These are phyloP conservation scores for Probaryconus sp. DNA, from an alignment of 1,140 invertebrate species.

Conservation along the genomic window DNA sequence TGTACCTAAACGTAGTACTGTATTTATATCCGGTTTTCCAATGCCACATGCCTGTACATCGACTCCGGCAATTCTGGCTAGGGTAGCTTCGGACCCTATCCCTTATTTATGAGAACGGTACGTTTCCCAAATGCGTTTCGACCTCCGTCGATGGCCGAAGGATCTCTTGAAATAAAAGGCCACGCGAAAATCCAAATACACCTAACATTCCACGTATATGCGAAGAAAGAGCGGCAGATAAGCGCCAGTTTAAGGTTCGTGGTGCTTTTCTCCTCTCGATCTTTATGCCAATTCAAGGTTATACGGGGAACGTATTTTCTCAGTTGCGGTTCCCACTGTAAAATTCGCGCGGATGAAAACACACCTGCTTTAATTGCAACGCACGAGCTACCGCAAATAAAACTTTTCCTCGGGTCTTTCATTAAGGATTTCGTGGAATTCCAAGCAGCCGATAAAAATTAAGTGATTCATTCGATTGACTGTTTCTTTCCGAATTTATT, in stretches of 20 bases:
- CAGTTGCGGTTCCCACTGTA: slow-evolving; percentile 35
- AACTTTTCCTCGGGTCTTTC: slow-evolving; percentile 8
- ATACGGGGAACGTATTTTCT: slow-evolving; percentile 35
- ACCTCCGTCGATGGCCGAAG: slow-evolving; percentile 49
- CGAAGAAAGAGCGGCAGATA: slow-evolving; percentile 43
- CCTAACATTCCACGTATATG: slow-evolving; percentile 33
- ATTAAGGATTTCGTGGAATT: no score
- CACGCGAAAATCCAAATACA: slow-evolving; percentile 49
- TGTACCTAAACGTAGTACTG: slow-evolving; percentile 57
- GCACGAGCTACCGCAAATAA: slow-evolving; percentile 17
- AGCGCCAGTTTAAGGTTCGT: slow-evolving; percentile 54
- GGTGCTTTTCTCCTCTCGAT: slow-evolving; percentile 17
- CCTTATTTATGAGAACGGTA: slow-evolving; percentile 59
- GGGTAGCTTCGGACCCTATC: slow-evolving; percentile 58
- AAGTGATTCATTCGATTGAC: no score
- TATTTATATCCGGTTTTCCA: slow-evolving; percentile 62
- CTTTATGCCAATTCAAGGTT: slow-evolving; percentile 37
- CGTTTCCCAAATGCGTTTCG: slow-evolving; percentile 59
- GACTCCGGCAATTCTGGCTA: slow-evolving; percentile 47
- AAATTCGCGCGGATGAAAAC: slow-evolving; percentile 31
- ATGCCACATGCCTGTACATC: slow-evolving; percentile 57
- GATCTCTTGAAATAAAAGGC: slow-evolving; percentile 59
- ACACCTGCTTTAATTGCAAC: slow-evolving; percentile 38
- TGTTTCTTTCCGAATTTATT: no score
- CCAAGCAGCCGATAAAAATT: no score